Percentiles rank a stretch among this genome's conserved stretches.
Evolutionary conservation across 2,888 invertebrate species (phyloP).

Genomic region (Dolichopus griseipennis): DNA sequence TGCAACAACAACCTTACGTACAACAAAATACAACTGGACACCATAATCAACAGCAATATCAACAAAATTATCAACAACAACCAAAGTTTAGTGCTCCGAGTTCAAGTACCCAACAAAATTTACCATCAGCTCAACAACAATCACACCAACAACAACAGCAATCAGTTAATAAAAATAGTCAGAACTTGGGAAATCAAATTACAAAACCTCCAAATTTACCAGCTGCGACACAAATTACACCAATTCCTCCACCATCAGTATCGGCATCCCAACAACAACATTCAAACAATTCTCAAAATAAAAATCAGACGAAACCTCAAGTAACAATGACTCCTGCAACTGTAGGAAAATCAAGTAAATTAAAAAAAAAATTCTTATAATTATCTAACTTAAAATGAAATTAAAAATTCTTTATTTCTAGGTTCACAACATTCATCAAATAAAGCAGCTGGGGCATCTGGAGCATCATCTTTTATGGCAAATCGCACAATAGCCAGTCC

Average conservation of each 20-base stretch:
- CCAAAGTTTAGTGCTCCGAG: background rate
- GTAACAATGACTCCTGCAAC: slow-evolving; percentile 13
- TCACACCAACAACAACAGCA: slow-evolving; percentile 25
- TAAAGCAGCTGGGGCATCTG: slow-evolving; percentile 9
- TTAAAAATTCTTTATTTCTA: slow-evolving; percentile 2
- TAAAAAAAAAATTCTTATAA: background rate
- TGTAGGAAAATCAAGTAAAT: slow-evolving; percentile 9
- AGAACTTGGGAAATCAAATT: slow-evolving; percentile 18
- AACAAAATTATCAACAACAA: slow-evolving; percentile 9
- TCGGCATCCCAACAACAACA: slow-evolving; percentile 1
- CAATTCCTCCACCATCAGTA: slow-evolving; percentile 23
- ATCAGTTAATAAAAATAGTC: slow-evolving; percentile 23
- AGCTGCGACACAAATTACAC: slow-evolving; percentile 30
- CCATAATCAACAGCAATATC: slow-evolving; percentile 20
- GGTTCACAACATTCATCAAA: slow-evolving; percentile 16
- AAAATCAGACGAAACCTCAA: slow-evolving; percentile 12
- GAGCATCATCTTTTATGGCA: background rate
- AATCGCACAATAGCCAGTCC: slow-evolving; percentile 15
- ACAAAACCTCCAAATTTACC: slow-evolving; percentile 30
- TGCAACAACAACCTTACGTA: slow-evolving; percentile 32
- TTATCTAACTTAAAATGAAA: background rate
- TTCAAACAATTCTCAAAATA: slow-evolving; percentile 18
- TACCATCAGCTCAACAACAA: slow-evolving; percentile 22
- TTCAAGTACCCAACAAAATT: slow-evolving; percentile 7
- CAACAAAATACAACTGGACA: slow-evolving; percentile 12